A percentile compares a stretch with the other conserved stretches of the same genome.
phyloP scores from a whole-genome alignment of 2,113 vertebrate species.

The Percina caprodes region DNA sequence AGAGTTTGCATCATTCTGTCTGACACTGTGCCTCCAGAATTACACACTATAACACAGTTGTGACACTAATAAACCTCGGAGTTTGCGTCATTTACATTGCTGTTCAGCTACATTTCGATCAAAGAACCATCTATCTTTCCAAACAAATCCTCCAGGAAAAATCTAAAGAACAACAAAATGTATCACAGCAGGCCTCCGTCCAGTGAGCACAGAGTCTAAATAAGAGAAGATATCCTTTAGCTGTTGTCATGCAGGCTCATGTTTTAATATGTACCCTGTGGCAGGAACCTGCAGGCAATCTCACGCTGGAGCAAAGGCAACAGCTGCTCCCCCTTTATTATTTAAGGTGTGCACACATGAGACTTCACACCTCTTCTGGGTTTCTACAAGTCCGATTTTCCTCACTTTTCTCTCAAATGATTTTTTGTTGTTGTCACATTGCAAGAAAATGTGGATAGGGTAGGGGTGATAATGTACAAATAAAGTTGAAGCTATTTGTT shows the following conservation, averaged over 20 bases:
- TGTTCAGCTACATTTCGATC: background rate
- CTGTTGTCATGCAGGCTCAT: conserved; percentile 32
- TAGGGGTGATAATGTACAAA: background rate
- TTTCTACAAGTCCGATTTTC: conserved; percentile 7
- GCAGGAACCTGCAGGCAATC: conserved; percentile 51
- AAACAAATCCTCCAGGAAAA: background rate
- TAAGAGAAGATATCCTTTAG: conserved; percentile 25
- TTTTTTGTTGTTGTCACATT: background rate
- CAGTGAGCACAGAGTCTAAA: background rate
- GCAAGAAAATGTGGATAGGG: background rate
- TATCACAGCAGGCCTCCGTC: background rate
- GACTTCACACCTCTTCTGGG: conserved; percentile 22
- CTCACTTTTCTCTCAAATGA: conserved; percentile 10
- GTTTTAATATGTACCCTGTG: conserved; percentile 44
- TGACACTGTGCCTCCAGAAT: background rate
- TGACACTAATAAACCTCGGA: background rate
- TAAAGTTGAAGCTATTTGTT: background rate
- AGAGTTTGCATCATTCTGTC: background rate
- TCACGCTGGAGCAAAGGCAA: conserved; percentile 26
- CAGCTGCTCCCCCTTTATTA: conserved; percentile 65
- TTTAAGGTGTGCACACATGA: conserved; percentile 44
- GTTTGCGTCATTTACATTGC: background rate
- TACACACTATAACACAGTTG: background rate
- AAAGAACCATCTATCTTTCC: background rate
- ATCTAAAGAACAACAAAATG: background rate